A percentile compares a stretch with the other conserved stretches of the same genome.
phyloP scores from a whole-genome alignment of 2,113 vertebrate genomes.

The Actenoides lindsayi region DNA sequence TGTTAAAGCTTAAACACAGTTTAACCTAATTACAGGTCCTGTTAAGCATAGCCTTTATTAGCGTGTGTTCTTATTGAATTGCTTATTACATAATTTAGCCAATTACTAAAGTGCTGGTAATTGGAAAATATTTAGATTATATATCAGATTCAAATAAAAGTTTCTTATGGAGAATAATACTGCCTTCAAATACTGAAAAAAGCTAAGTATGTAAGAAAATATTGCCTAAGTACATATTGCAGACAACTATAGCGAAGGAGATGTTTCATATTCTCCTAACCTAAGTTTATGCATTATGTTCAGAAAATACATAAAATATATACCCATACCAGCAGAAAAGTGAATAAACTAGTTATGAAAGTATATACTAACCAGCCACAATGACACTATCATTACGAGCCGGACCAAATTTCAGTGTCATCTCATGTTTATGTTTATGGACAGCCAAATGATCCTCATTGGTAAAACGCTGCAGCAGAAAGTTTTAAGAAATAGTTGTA shows the following conservation, averaged over 20 bases:
- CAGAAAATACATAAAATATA: constrained; percentile 66
- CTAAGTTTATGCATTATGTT: neutral
- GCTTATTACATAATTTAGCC: neutral
- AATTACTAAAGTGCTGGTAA: neutral
- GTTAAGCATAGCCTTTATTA: neutral
- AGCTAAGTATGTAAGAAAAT: constrained; percentile 15
- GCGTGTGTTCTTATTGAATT: neutral
- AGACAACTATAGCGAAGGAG: constrained; percentile 50
- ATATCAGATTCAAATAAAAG: constrained; percentile 15
- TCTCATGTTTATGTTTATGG: constrained; percentile 99
- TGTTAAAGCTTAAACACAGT: neutral
- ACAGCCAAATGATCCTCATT: constrained; percentile 99
- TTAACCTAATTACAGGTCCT: neutral
- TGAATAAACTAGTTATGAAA: constrained; percentile 69
- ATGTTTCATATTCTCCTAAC: constrained; percentile 6
- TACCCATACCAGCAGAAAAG: constrained; percentile 63
- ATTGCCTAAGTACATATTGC: constrained; percentile 43
- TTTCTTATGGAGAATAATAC: constrained; percentile 27
- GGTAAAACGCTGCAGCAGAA: constrained; percentile 92
- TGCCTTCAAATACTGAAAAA: constrained; percentile 38
- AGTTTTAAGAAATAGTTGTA: constrained; percentile 77
- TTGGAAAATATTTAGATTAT: neutral
- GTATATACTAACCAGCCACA: constrained; percentile 90
- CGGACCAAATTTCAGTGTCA: constrained; percentile 99
- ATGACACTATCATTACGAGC: constrained; percentile 97